Evolutionary conservation across 2,113 vertebrate genomes (phyloP).

Genomic region (Xiphophorus maculatus): DNA sequence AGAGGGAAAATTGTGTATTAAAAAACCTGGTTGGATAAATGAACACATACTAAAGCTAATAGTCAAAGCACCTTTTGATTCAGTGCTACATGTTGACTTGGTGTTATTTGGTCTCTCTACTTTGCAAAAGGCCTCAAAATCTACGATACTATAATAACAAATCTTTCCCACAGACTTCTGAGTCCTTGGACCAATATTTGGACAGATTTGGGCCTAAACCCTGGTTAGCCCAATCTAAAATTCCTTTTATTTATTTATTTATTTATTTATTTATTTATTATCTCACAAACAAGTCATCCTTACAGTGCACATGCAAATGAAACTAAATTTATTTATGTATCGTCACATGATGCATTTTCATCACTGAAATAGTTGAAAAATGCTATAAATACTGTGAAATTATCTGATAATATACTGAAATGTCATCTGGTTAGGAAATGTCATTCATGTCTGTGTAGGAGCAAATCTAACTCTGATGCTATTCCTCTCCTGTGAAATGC

Average conservation of each 20-base stretch:
- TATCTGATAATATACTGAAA: background rate
- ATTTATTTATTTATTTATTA: too few species aligned
- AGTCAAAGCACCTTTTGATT: background rate
- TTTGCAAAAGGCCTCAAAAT: background rate
- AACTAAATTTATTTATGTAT: too few species aligned
- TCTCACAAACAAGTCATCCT: too few species aligned
- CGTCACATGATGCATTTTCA: too few species aligned
- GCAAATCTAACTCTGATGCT: background rate
- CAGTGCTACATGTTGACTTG: background rate
- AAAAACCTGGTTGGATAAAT: background rate
- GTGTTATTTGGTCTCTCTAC: background rate
- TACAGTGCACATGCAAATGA: too few species aligned
- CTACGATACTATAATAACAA: background rate
- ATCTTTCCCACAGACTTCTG: background rate
- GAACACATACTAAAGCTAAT: background rate
- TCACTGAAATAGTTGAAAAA: too few species aligned
- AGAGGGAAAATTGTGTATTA: background rate
- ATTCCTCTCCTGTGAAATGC: conserved; percentile 5
- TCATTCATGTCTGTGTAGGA: background rate
- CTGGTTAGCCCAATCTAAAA: too few species aligned
- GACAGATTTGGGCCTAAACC: too few species aligned
- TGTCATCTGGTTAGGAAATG: background rate
- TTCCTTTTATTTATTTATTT: too few species aligned
- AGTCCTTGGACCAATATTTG: background rate
- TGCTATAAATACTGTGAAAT: too few species aligned